Conservation (phyloP, 2,888 invertebrate genomes). For the Tryphoninae sp. region DNA sequence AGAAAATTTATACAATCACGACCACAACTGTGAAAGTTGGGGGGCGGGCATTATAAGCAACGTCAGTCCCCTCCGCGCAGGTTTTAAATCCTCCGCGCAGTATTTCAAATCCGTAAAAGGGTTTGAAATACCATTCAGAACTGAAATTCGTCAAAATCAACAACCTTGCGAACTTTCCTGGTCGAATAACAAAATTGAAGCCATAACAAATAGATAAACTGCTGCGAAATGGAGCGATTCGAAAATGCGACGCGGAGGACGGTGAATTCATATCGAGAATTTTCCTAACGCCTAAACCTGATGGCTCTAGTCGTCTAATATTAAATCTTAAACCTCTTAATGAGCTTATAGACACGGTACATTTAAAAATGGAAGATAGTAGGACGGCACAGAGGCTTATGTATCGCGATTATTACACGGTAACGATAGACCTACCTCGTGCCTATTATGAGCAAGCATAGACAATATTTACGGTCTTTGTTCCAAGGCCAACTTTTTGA, state of each 20-base stretch:
- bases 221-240: constrained; percentile 47
- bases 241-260: constrained; percentile 6
- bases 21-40: constrained; percentile 17
- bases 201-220: constrained; percentile 35
- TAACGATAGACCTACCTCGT: constrained; percentile 38
- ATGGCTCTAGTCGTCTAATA: constrained; percentile 62
- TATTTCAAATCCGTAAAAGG: constrained; percentile 25
- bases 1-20: constrained; percentile 25
- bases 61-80: neutral
- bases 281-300: constrained; percentile 65
- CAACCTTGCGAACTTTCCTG: constrained; percentile 30
- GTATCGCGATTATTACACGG: constrained; percentile 29
- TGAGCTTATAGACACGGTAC: constrained; percentile 66
- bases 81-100: neutral
- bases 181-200: constrained; percentile 36
- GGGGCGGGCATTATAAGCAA: neutral
- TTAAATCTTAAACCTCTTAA: constrained; percentile 68
- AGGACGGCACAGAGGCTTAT: constrained; percentile 53
- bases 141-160: neutral
- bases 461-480: constrained; percentile 34
- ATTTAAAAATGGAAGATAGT: constrained; percentile 69
- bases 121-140: constrained; percentile 50
- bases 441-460: neutral
- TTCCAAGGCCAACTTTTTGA: constrained; percentile 29
- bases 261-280: constrained; percentile 65